phyloP scores from a whole-genome alignment of 2,113 vertebrate species.

The Callospermophilus lateralis region DNA sequence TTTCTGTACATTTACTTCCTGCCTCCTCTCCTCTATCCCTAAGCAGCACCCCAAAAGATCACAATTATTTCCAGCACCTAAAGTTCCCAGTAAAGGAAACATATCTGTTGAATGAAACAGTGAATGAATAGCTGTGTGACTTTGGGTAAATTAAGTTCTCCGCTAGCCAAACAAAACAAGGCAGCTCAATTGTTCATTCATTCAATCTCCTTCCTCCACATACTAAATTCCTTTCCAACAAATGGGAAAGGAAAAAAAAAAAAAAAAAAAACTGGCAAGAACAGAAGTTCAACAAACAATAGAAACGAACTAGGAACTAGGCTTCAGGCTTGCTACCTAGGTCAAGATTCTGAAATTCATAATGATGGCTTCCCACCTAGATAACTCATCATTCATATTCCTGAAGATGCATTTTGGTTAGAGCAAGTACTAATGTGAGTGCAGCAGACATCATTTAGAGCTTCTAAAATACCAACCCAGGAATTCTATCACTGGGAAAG shows the following conservation, averaged over 20 bases:
- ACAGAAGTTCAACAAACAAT: background rate
- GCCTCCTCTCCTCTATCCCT: background rate
- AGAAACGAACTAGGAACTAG: background rate
- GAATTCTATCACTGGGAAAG: background rate
- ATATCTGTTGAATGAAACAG: background rate
- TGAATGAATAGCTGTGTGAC: background rate
- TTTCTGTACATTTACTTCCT: background rate
- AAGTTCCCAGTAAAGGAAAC: background rate
- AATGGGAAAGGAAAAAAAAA: background rate
- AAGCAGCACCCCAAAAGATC: background rate
- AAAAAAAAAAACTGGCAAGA: background rate
- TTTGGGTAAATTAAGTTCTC: background rate
- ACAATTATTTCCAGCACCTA: background rate
- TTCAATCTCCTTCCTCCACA: background rate
- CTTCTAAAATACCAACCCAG: slow-evolving; percentile 3
- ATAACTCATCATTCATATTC: background rate
- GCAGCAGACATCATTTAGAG: background rate
- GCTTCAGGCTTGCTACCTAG: background rate
- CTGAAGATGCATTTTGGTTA: background rate
- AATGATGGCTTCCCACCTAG: background rate
- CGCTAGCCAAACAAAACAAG: background rate
- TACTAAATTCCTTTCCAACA: background rate
- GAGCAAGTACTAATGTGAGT: background rate
- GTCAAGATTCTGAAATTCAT: slow-evolving; percentile 2
- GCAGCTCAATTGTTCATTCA: slow-evolving; percentile 17